These are phyloP conservation scores for Pogoniulus pusillus DNA, from an alignment of 2,797 vertebrate species.

Conservation along the genomic window DNA sequence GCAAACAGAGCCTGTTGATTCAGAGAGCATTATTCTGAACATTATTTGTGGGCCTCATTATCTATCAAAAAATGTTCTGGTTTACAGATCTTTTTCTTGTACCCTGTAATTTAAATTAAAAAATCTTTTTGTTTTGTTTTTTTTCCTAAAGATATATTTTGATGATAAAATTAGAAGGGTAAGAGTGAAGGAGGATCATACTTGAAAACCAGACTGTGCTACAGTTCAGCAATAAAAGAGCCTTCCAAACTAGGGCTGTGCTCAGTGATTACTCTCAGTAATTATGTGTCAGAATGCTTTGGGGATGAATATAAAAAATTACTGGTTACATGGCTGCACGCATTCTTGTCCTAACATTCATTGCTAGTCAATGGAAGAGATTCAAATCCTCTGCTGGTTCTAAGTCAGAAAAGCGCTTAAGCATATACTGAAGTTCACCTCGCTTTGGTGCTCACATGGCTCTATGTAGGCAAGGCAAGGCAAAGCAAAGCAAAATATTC, in stretches of 20 bases:
- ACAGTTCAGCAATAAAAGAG: not conserved
- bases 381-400: not conserved
- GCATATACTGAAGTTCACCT: not conserved
- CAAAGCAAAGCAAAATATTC: not conserved
- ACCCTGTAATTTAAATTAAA: constrained; percentile 30
- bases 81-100: not conserved
- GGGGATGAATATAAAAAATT: not conserved
- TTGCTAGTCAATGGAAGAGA: not conserved
- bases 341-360: not conserved
- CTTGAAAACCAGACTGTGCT: constrained; percentile 18
- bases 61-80: constrained; percentile 2
- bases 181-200: not conserved
- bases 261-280: not conserved
- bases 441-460: not conserved
- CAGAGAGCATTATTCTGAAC: not conserved
- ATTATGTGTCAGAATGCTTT: constrained; percentile 17
- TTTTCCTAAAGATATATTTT: not conserved
- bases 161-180: constrained; percentile 19
- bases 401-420: not conserved
- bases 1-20: not conserved
- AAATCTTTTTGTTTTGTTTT: not conserved
- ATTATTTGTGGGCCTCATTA: not conserved
- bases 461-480: not conserved
- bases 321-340: not conserved
- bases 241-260: constrained; percentile 10